Evolutionary conservation across 2,797 vertebrate genomes (phyloP).

Genomic region (Buceros bicornis): DNA sequence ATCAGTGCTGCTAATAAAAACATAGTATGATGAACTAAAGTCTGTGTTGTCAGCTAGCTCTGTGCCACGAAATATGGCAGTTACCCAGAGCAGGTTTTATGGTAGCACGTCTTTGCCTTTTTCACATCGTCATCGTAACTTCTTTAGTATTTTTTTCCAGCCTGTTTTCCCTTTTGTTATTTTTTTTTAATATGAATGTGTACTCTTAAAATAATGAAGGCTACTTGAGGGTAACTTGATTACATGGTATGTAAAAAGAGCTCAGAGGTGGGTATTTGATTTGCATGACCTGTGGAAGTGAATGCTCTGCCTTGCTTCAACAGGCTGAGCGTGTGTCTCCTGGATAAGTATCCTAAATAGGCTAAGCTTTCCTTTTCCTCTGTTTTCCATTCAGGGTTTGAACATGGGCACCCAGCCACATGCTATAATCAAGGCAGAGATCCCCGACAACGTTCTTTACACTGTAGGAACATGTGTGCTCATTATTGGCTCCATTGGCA

Average conservation of each 20-base stretch:
- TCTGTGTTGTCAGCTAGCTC: not conserved
- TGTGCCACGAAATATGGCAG: not conserved
- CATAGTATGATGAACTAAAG: not conserved
- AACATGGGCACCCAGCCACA: slow-evolving; percentile 44
- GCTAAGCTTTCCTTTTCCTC: not conserved
- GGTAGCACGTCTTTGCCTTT: not conserved
- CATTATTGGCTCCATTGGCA: slow-evolving; percentile 73
- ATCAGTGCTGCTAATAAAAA: not conserved
- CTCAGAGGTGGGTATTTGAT: not conserved
- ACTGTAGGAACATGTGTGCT: slow-evolving; percentile 71
- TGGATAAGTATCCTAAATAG: not conserved
- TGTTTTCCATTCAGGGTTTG: slow-evolving; percentile 43
- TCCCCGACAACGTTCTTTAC: slow-evolving; percentile 68
- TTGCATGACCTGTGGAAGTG: fast-evolving
- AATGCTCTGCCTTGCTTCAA: not conserved
- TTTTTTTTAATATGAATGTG: not conserved
- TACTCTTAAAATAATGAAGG: not conserved
- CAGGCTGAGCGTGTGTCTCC: not conserved
- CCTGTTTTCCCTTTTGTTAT: not conserved
- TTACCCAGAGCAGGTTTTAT: not conserved
- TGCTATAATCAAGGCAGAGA: slow-evolving; percentile 37
- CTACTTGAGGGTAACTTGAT: not conserved
- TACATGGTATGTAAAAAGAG: not conserved
- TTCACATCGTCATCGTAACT: not conserved
- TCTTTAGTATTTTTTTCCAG: not conserved